Evolutionary conservation across 2,888 invertebrate genomes (phyloP).

Genomic region (Buathra laborator): DNA sequence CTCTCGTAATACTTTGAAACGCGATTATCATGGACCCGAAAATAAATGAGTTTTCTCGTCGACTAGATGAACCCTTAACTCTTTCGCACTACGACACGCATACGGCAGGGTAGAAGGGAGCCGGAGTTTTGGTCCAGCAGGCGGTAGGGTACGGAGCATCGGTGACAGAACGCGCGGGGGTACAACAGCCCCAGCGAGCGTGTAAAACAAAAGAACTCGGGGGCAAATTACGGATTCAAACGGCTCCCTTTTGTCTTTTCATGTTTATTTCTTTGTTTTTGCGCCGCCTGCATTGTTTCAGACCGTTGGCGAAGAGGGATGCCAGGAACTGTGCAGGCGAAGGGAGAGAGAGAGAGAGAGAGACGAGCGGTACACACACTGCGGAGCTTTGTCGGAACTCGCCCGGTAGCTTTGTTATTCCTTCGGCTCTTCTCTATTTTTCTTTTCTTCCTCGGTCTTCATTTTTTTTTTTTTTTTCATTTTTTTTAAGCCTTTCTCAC

Average conservation of each 20-base stretch:
- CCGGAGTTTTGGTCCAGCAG: constrained; percentile 72
- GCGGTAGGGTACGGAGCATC: constrained; percentile 59
- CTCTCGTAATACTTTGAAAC: neutral
- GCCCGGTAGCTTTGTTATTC: constrained; percentile 79
- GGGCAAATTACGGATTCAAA: constrained; percentile 84
- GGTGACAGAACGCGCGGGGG: constrained; percentile 64
- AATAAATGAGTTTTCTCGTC: constrained; percentile 40
- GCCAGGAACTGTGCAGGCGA: constrained; percentile 55
- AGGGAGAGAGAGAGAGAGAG: constrained; percentile 47
- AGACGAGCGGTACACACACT: constrained; percentile 55
- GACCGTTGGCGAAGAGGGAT: constrained; percentile 68
- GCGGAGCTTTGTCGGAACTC: constrained; percentile 75
- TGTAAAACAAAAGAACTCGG: constrained; percentile 82
- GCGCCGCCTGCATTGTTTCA: constrained; percentile 82
- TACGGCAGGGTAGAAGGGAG: constrained; percentile 43
- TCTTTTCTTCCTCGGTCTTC: constrained; percentile 55
- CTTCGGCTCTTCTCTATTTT: constrained; percentile 72
- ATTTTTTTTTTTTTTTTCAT: constrained; percentile 59
- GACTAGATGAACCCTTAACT: constrained; percentile 59
- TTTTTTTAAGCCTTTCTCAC: constrained; percentile 63
- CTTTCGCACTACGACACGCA: constrained; percentile 38
- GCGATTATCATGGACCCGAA: neutral
- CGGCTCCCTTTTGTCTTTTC: constrained; percentile 83
- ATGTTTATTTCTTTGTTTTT: constrained; percentile 85
- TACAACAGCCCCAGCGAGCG: constrained; percentile 58